phyloP scores from a whole-genome alignment of 2,113 vertebrate species.

The Siniperca knerii region DNA sequence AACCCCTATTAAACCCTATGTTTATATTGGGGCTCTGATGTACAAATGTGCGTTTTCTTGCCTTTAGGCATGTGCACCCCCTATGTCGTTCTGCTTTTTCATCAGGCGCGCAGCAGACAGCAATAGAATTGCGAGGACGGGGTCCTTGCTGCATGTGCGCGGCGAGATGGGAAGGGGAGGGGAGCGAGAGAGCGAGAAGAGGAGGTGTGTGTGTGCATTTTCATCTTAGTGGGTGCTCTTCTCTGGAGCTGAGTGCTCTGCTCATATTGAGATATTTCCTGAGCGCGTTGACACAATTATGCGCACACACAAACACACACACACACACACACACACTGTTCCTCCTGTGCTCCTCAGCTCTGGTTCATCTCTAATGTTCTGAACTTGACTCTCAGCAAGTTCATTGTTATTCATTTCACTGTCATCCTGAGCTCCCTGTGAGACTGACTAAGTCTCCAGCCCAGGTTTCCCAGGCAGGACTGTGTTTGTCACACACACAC shows the following conservation, averaged over 20 bases:
- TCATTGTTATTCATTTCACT: conserved; percentile 81
- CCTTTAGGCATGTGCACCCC: conserved; percentile 58
- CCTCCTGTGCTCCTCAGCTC: conserved; percentile 37
- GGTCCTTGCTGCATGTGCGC: conserved; percentile 78
- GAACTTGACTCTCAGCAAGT: conserved; percentile 71
- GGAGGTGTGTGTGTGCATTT: conserved; percentile 52
- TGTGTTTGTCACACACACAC: conserved; percentile 54
- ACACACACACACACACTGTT: conserved; percentile 30
- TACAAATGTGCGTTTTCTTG: conserved; percentile 70
- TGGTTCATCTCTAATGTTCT: conserved; percentile 60
- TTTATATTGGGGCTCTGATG: conserved; percentile 64
- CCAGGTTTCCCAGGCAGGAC: conserved; percentile 53
- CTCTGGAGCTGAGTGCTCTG: conserved; percentile 40
- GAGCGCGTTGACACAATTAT: conserved; percentile 48
- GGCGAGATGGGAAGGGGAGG: conserved; percentile 62
- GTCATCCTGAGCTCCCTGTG: conserved; percentile 61
- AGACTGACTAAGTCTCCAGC: conserved; percentile 62
- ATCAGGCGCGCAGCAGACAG: conserved; percentile 82
- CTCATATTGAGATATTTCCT: conserved; percentile 73
- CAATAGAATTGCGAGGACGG: conserved; percentile 65
- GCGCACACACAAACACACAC: conserved; percentile 1
- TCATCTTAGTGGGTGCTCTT: conserved; percentile 66
- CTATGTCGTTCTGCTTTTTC: conserved; percentile 70
- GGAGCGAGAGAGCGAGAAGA: conserved; percentile 28
- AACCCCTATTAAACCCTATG: conserved; percentile 69